Conservation (phyloP, 2,888 invertebrate species). For the Eilema depressum region DNA sequence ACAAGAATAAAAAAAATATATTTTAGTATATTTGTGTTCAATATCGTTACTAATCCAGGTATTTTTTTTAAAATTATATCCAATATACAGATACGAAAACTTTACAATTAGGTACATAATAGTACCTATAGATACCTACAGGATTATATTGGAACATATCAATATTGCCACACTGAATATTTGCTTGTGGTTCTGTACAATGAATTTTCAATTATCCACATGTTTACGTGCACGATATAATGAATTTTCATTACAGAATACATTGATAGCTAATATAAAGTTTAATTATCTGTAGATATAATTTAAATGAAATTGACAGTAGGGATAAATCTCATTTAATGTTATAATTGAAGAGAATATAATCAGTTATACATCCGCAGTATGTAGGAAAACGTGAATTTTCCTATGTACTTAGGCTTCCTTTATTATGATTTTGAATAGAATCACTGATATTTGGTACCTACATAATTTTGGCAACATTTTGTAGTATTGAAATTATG, state of each 20-base stretch:
- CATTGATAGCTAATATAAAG: constrained; percentile 8
- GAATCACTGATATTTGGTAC: not conserved
- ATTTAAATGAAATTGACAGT: too few species aligned
- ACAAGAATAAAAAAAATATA: too few species aligned
- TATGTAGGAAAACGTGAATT: not conserved
- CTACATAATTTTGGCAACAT: not conserved
- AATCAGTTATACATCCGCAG: not conserved
- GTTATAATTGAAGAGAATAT: too few species aligned
- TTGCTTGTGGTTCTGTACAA: constrained; percentile 12
- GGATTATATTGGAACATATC: constrained; percentile 39
- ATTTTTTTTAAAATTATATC: too few species aligned
- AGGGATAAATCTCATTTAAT: too few species aligned
- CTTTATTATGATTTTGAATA: not conserved
- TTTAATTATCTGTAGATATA: constrained; percentile 16
- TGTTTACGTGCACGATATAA: constrained; percentile 16
- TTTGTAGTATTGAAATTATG: not conserved
- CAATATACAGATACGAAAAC: too few species aligned
- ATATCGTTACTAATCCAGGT: too few species aligned
- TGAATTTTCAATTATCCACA: constrained; percentile 24
- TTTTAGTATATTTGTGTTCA: too few species aligned
- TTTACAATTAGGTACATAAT: too few species aligned
- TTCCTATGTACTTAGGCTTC: too few species aligned
- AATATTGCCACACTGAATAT: constrained; percentile 2
- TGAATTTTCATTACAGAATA: constrained; percentile 13
- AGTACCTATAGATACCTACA: too few species aligned